These are phyloP conservation scores for Drosophila anceps DNA, from an alignment of 2,888 invertebrate species.

Conservation along the genomic window DNA sequence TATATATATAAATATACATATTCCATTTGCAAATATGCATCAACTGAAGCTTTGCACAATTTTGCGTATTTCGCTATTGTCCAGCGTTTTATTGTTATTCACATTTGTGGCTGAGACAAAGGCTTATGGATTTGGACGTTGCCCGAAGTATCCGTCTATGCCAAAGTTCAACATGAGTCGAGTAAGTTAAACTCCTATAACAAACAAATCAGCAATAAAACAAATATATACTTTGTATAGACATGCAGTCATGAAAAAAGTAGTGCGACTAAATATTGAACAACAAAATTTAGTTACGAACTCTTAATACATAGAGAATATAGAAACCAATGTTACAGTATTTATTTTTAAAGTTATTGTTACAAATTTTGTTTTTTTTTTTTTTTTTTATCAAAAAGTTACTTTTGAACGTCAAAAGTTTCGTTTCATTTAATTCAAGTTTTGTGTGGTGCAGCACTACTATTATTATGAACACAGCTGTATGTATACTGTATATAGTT, in stretches of 20 bases:
- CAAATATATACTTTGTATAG: not conserved
- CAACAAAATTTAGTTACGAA: too few relatives aligned
- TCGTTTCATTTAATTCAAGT: too few relatives aligned
- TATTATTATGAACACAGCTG: too few relatives aligned
- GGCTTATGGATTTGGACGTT: constrained; percentile 88
- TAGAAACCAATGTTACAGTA: too few relatives aligned
- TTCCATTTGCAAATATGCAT: constrained; percentile 42
- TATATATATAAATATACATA: not conserved
- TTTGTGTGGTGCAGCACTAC: too few relatives aligned
- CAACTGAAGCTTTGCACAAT: constrained; percentile 30
- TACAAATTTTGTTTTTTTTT: too few relatives aligned
- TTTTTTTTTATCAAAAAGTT: too few relatives aligned
- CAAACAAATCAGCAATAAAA: constrained; percentile 2
- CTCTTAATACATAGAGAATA: too few relatives aligned
- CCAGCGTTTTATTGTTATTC: constrained; percentile 40
- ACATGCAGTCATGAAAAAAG: too few relatives aligned
- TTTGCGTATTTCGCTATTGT: constrained; percentile 46
- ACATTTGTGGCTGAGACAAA: constrained; percentile 40
- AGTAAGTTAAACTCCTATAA: constrained; percentile 86
- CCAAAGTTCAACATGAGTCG: constrained; percentile 88
- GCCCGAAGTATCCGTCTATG: constrained; percentile 89
- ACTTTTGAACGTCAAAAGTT: too few relatives aligned
- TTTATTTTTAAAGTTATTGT: too few relatives aligned
- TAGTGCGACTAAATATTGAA: too few relatives aligned
- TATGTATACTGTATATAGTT: not conserved